Evolutionary conservation across 2,797 vertebrate genomes (phyloP).

Genomic region (Sebastes kiyomatsui): DNA sequence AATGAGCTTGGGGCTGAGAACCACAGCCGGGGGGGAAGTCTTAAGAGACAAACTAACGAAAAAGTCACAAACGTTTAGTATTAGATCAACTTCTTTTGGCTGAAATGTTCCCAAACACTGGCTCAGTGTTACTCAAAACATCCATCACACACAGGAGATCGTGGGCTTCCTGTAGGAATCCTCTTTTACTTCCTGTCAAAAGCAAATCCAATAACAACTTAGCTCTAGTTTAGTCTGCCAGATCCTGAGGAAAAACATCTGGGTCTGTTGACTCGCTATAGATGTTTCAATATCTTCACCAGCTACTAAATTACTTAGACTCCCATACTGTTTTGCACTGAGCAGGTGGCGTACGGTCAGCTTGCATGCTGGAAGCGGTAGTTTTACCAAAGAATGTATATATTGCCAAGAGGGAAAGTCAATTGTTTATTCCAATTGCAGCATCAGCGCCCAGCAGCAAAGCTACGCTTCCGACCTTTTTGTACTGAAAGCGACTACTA

Average conservation of each 20-base stretch:
- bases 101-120: background rate
- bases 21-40: background rate
- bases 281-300: constrained; percentile 10
- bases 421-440: no score
- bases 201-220: background rate
- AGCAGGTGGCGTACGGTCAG: background rate
- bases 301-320: background rate
- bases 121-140: background rate
- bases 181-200: constrained; percentile 7
- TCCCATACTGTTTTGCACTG: background rate
- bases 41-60: background rate
- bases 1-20: background rate
- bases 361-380: background rate
- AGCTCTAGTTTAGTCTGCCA: background rate
- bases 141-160: background rate
- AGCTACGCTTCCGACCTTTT: no score
- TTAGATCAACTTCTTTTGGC: background rate
- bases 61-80: background rate
- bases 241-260: constrained; percentile 23
- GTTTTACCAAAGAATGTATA: no score
- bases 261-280: background rate
- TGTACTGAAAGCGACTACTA: no score
- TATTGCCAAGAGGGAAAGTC: no score
- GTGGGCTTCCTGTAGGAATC: background rate
- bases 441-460: no score